Base-by-base conservation (phyloP, 2,888 invertebrate species). In the Neoitamus cyanurus region DNA sequence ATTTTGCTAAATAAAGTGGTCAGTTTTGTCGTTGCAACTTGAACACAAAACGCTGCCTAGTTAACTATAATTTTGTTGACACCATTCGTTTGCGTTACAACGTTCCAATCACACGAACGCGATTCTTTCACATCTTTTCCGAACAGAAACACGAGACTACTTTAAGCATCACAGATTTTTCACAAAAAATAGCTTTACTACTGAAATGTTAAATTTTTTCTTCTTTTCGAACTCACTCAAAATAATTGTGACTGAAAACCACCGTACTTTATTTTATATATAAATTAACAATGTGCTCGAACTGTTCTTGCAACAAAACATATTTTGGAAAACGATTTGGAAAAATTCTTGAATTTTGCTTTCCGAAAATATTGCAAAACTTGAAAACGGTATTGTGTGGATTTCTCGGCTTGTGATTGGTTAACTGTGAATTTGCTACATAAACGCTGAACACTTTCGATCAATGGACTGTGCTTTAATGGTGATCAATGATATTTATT, bases 191-290 rank as follows among this genome's bases (percentile, higher is more conserved):
- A 42, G 7, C 30, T 70, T 31, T 70, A 34, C 1, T 73, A 36
- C 11, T 73, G 37, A 20, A 73, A 36, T 73, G 20, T 73, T 25
- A 36, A 73, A 73, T 36, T 34, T 58, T 34, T 80, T 58, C 20
- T 31, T 80, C 34, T 58, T 68, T 80, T 80, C 77, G 42, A 46
- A 77, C 15, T 31, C 15, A 73, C 36, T 58, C 34, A 68, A 25
- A 78, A 30, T 31, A 80, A 80, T 68, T 80, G 80, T 80, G 80
- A 80, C 68, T 58, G 30, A 80, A 13, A 75, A 75, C 68, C 9
- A 68, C 25, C 20, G 80, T 80, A 34, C 58, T 30, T 58, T 34
- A 9, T 68, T 30, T 58, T 68, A 80, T 68, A 11, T 58, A 68
- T 68, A 11, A 31, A 31, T 68, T 58, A 11, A 30, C 15, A 28